Percentiles rank a stretch among this genome's conserved stretches.
Conservation (phyloP, 2,888 invertebrate genomes). For the Monopis laevigella region DNA sequence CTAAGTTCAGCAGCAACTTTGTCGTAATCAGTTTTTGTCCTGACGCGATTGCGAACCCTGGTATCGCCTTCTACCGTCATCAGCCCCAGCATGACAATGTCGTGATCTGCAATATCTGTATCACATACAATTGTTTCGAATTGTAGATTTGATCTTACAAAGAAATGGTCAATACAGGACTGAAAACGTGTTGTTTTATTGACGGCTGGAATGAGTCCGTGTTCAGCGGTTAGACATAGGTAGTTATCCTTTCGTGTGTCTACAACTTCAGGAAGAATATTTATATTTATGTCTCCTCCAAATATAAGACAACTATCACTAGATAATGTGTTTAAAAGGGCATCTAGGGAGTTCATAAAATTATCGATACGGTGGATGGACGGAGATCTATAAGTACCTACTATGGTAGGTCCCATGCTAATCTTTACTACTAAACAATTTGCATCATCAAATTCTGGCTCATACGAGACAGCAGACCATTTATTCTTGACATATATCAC, state of each 20-base stretch:
- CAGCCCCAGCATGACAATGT: not conserved
- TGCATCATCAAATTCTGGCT: slow-evolving; percentile 15
- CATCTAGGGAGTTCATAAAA: slow-evolving; percentile 15
- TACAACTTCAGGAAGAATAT: not conserved
- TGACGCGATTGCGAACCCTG: not conserved
- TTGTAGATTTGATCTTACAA: not conserved
- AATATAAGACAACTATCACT: not conserved
- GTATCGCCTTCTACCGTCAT: not conserved
- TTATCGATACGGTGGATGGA: slow-evolving; percentile 12
- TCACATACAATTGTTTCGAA: not conserved
- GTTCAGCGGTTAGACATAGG: not conserved
- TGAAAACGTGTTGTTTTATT: not conserved
- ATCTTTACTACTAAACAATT: slow-evolving; percentile 15
- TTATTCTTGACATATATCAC: slow-evolving; percentile 14
- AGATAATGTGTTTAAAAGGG: not conserved
- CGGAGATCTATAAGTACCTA: slow-evolving; percentile 18
- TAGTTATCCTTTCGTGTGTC: not conserved
- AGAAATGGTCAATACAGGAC: slow-evolving; percentile 1
- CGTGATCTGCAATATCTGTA: not conserved
- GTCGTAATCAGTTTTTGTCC: not conserved
- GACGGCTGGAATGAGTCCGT: not conserved
- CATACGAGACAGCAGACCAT: slow-evolving; percentile 13
- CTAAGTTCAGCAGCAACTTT: too few species aligned
- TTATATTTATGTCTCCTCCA: slow-evolving; percentile 3
- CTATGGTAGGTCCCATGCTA: slow-evolving; percentile 1